Conservation (phyloP, 1,140 invertebrate species). For the Archivesica marissinica region DNA sequence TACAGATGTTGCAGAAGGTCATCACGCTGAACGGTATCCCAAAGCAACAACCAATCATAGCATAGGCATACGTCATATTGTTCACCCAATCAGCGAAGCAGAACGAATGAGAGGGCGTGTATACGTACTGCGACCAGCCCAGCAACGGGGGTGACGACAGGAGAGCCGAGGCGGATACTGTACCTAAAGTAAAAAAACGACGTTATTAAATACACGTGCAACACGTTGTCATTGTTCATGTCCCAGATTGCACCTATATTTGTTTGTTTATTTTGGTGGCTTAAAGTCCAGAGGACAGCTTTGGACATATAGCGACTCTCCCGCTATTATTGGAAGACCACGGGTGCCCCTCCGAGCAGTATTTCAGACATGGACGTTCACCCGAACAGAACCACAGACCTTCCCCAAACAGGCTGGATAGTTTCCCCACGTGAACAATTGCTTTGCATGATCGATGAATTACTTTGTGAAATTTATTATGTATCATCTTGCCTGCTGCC, state of each 20-base stretch:
- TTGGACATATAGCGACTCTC: not conserved
- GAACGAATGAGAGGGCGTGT: slow-evolving; percentile 67
- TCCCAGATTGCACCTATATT: too few relatives aligned
- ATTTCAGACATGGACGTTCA: not conserved
- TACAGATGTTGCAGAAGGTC: slow-evolving; percentile 69
- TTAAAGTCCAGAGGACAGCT: not conserved
- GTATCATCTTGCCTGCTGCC: too few relatives aligned
- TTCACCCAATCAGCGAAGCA: slow-evolving; percentile 76
- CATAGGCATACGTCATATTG: slow-evolving; percentile 72
- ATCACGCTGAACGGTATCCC: slow-evolving; percentile 75
- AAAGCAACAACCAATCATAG: slow-evolving; percentile 74
- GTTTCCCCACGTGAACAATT: not conserved
- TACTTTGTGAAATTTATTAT: too few relatives aligned
- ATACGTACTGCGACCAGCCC: slow-evolving; percentile 66
- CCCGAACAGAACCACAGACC: not conserved
- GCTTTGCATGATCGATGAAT: too few relatives aligned
- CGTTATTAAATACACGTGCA: too few relatives aligned
- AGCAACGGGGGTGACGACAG: slow-evolving; percentile 66
- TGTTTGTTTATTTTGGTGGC: too few relatives aligned
- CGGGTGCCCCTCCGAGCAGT: not conserved
- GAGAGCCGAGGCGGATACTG: slow-evolving; percentile 46
- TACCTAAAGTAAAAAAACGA: too few relatives aligned
- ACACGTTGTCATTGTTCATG: too few relatives aligned
- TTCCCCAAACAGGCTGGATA: not conserved
- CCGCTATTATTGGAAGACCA: not conserved